These are phyloP conservation scores for Drosophila suboccidentalis DNA, from an alignment of 2,888 invertebrate genomes.

Conservation along the genomic window DNA sequence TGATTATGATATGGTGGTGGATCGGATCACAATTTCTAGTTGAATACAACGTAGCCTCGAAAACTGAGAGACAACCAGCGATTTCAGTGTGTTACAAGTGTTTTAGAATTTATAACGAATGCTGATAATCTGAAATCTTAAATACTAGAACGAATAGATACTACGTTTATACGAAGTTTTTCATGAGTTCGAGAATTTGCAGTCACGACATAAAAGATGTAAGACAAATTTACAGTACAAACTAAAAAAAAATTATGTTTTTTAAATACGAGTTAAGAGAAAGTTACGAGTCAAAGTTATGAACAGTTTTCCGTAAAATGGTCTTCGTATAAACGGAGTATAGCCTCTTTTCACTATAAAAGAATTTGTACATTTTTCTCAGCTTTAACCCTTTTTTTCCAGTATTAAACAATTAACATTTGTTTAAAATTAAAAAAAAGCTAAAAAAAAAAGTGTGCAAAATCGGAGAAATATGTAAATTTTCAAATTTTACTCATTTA, in stretches of 20 bases:
- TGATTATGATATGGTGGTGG: conserved; percentile 29
- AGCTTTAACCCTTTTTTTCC: not conserved
- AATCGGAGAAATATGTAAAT: no score
- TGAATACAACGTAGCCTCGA: conserved; percentile 22
- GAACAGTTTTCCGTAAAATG: not conserved
- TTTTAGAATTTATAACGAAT: not conserved
- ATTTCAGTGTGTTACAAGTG: conserved; percentile 4
- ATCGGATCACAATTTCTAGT: conserved; percentile 22
- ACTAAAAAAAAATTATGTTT: no score
- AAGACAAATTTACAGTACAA: not conserved
- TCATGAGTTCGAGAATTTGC: not conserved
- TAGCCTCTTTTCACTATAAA: not conserved
- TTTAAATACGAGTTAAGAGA: no score
- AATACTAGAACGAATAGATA: conserved; percentile 10
- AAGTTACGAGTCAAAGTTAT: no score
- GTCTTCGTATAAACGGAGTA: not conserved
- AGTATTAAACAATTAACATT: no score
- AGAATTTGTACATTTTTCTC: not conserved
- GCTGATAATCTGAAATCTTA: conserved; percentile 10
- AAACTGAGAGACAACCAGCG: conserved; percentile 12
- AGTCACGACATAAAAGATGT: not conserved
- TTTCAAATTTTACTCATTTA: no score
- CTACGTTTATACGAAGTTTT: not conserved
- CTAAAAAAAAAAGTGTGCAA: no score
- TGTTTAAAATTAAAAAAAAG: no score